Conservation (phyloP, 2,797 vertebrate species). For the Lindbergichthys nudifrons region DNA sequence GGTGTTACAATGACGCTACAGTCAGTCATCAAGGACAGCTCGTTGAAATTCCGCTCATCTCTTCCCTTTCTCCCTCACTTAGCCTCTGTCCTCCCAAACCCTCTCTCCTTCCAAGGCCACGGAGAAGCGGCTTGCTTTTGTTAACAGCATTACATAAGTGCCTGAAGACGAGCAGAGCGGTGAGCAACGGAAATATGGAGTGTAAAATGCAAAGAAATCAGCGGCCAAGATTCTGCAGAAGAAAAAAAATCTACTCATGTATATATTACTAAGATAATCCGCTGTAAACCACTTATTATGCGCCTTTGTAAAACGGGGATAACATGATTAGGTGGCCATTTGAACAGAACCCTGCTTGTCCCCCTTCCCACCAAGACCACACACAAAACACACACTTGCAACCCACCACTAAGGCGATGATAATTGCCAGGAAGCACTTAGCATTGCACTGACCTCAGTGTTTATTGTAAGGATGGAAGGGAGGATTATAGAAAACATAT, state of each 20-base stretch:
- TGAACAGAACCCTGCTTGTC: slow-evolving; percentile 54
- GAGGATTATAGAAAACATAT: slow-evolving; percentile 55
- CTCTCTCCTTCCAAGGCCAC: slow-evolving; percentile 47
- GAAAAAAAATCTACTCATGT: slow-evolving; percentile 46
- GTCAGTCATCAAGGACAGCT: slow-evolving; percentile 71
- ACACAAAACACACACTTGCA: slow-evolving; percentile 36
- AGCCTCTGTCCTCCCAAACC: slow-evolving; percentile 45
- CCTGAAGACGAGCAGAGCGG: slow-evolving; percentile 39
- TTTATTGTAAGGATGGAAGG: slow-evolving; percentile 56
- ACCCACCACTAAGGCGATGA: slow-evolving; percentile 30
- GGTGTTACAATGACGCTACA: slow-evolving; percentile 61
- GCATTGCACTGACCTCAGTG: slow-evolving; percentile 70
- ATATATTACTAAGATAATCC: slow-evolving; percentile 78
- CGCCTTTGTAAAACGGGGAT: slow-evolving; percentile 72
- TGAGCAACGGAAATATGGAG: slow-evolving; percentile 25
- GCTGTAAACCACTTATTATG: slow-evolving; percentile 76
- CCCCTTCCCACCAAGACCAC: slow-evolving; percentile 28
- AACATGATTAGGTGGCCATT: slow-evolving; percentile 75
- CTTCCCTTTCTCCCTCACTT: slow-evolving; percentile 51
- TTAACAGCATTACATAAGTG: slow-evolving; percentile 80
- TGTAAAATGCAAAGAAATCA: slow-evolving; percentile 36
- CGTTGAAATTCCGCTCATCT: slow-evolving; percentile 71
- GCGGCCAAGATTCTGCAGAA: slow-evolving; percentile 38
- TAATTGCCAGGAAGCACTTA: slow-evolving; percentile 79
- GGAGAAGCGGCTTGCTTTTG: slow-evolving; percentile 71